Percentiles rank a stretch among this genome's conserved stretches.
Conservation (phyloP, 2,888 invertebrate species). For the Calameuta idolon region DNA sequence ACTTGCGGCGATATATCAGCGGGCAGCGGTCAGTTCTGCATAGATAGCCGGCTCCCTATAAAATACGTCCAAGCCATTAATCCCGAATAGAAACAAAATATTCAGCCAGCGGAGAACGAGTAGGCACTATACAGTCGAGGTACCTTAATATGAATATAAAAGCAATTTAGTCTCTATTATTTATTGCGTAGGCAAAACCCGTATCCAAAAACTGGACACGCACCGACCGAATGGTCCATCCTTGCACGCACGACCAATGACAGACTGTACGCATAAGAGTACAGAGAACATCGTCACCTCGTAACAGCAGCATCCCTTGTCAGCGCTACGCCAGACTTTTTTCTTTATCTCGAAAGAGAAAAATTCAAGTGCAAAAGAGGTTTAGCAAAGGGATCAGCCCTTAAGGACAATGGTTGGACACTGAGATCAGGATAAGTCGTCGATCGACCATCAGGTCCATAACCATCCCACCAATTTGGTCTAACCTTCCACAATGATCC, state of each 20-base stretch:
- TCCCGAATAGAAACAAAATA: constrained; percentile 65
- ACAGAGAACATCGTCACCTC: not conserved
- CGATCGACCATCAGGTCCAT: constrained; percentile 22
- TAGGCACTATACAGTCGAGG: constrained; percentile 26
- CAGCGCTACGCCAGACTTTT: not conserved
- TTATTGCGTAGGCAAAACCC: constrained; percentile 49
- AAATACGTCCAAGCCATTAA: constrained; percentile 67
- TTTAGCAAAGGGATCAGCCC: not conserved
- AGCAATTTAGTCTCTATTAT: constrained; percentile 63
- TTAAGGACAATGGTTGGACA: not conserved
- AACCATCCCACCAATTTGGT: constrained; percentile 37
- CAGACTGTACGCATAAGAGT: not conserved
- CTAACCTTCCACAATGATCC: not conserved
- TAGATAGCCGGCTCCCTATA: constrained; percentile 52
- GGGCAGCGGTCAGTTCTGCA: constrained; percentile 59
- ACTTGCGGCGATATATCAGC: constrained; percentile 61
- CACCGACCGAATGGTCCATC: not conserved
- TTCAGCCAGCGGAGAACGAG: constrained; percentile 49
- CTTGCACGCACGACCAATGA: constrained; percentile 2
- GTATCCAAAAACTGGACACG: constrained; percentile 30
- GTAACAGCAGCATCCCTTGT: not conserved
- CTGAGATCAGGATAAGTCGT: not conserved
- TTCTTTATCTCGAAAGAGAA: not conserved
- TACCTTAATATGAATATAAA: constrained; percentile 66
- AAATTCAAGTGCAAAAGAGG: not conserved